Conservation (phyloP, 1,140 invertebrate species). For the Drosophila varians region DNA sequence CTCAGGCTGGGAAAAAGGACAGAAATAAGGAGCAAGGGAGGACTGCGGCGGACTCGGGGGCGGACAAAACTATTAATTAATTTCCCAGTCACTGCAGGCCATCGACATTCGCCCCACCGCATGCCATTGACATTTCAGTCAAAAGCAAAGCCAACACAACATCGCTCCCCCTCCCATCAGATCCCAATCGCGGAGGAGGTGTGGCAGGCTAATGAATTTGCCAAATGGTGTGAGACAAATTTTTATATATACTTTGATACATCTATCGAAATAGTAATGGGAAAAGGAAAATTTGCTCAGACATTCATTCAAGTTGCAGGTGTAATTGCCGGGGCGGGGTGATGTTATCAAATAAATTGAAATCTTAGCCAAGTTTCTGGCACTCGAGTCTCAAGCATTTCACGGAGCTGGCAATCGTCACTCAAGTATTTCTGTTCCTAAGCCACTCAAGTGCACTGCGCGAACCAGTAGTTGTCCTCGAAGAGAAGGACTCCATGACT, state of each 20-base stretch:
- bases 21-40: neutral
- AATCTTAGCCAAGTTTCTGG: constrained; percentile 68
- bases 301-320: constrained; percentile 2
- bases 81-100: constrained; percentile 68
- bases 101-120: constrained; percentile 47
- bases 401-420: constrained; percentile 35
- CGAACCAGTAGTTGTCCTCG: neutral
- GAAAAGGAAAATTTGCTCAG: constrained; percentile 19
- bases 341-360: constrained; percentile 76
- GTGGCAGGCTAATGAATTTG: constrained; percentile 19
- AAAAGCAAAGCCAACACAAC: constrained; percentile 67
- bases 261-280: neutral
- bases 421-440: constrained; percentile 37
- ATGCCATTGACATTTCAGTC: constrained; percentile 74
- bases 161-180: constrained; percentile 11
- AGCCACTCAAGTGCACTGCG: constrained; percentile 31
- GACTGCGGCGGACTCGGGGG: neutral
- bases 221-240: constrained; percentile 20
- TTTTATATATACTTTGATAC: constrained; percentile 13
- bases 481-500: neutral
- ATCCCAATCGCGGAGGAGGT: constrained; percentile 20
- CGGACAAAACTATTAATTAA: constrained; percentile 75
- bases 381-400: constrained; percentile 55
- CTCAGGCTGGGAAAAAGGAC: neutral
- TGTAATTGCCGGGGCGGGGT: constrained; percentile 24